Base-by-base conservation (phyloP, 2,888 invertebrate genomes). In the Cantharis flavilabris region DNA sequence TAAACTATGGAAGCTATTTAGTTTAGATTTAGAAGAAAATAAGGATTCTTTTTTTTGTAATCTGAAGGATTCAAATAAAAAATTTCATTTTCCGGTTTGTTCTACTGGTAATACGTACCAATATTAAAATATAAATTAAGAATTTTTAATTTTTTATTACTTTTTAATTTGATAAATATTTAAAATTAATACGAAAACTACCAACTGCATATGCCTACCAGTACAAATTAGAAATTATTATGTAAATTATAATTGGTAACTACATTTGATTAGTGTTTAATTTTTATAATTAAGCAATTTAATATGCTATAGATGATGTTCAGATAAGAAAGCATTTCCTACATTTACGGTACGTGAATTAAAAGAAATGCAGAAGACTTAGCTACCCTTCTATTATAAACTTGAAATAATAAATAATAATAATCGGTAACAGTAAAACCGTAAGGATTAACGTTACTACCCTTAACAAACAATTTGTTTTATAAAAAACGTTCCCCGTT, bases 401-500 rank as follows among this genome's bases (percentile, higher is more conserved):
- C 28, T 33, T 33, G 13, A n/a, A 65, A 23, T 65, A 65, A 65
- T 65, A 65, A n/a, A n/a, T 16, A 67, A 67, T 67, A 67, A 67
- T 67, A 67, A 23, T 23, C 23, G 23, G 65, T 26, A 49, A 49
- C 49, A 49, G n/a, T 49, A n/a, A 49, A 49, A n/a, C 5, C 49
- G n/a, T 49, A 67, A 67, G 65, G 65, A 23, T 67, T 67, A 67
- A 67, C 65, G 23, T 67, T 13, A 7, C 65, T 67, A 67, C 65
- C 64, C 73, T 63, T 63, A 65, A 62, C 70, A 73, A 64, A 26
- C 63, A 69, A 69, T 62, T 49, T 33, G 69, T 33, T 33, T 63
- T 71, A 77, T 74, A 77, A 77, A 77, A 77, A 71, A 72, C 73
- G 62, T 65, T 69, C 76, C 73, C 69, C 16, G 26, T 71, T 70